phyloP scores from a whole-genome alignment of 2,888 invertebrate genomes.

The Spicauda simplicius region DNA sequence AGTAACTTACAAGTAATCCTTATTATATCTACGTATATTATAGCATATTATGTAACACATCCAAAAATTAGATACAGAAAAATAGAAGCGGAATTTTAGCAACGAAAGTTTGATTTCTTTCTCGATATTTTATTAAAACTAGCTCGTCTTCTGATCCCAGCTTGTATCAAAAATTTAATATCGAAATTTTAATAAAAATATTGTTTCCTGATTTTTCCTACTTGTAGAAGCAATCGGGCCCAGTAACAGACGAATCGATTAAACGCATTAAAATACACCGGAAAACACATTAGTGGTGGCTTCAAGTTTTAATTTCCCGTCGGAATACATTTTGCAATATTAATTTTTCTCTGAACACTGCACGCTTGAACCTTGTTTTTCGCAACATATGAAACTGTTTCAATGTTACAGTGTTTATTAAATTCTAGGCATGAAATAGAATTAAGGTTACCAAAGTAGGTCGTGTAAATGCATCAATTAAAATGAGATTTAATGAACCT shows the following conservation, averaged over 20 bases:
- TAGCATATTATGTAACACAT: background rate
- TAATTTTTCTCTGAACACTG: conserved; percentile 19
- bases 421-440: conserved; percentile 5
- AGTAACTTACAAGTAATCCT: background rate
- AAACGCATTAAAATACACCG: conserved; percentile 20
- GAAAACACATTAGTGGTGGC: conserved; percentile 11
- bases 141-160: background rate
- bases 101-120: background rate
- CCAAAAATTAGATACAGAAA: background rate
- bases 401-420: conserved; percentile 5
- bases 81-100: background rate
- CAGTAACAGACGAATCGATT: conserved; percentile 9
- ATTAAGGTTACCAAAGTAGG: conserved; percentile 8
- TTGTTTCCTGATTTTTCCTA: background rate
- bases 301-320: conserved; percentile 22
- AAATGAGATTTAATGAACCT: background rate
- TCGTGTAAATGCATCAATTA: background rate
- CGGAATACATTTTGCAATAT: conserved; percentile 23
- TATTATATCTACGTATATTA: background rate
- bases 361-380: conserved; percentile 1
- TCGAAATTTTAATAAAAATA: background rate
- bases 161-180: conserved; percentile 16
- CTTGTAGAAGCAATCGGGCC: background rate
- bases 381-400: background rate
- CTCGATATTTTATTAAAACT: background rate